Base-by-base conservation (phyloP, 2,797 vertebrate genomes). In the Oophaga sylvatica region DNA sequence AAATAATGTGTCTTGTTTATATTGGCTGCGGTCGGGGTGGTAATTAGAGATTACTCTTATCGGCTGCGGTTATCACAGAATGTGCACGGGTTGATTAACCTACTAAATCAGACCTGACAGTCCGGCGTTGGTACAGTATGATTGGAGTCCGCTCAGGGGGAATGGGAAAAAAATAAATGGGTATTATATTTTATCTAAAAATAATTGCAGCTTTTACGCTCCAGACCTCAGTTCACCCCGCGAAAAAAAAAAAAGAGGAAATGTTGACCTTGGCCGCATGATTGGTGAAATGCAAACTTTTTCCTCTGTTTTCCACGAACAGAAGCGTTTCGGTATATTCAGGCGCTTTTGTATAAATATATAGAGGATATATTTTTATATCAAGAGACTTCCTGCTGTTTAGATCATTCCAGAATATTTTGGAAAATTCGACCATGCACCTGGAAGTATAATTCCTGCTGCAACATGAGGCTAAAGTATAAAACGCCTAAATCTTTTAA, bases 251-350 rank as follows among this genome's bases (percentile, higher is more conserved):
- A 53, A 53, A 11, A 62, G 75, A 84, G 79, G 88, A 15, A 91
- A 81, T 80, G 71, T 13, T 90, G 83, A 79, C 48, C 83, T 83
- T 84, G 41, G 57, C 48, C 90, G 10, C 78, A 26, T 16, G 81
- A 12, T 82, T 89, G 84, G 22, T 78, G 0, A 79, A 0, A 67
- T 8, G 56, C 45, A 89, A 90, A 57, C 57, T 68, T 82, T 82
- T 82, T 81, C 45, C 85, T 86, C 85, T 87, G n/a, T 53, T 85
- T 71, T 84, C 67, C 86, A 90, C 90, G 91, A 86, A 48, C 80
- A 90, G 91, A 22, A 81, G 1, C 90, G 77, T 0, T 84, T 59
- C 26, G 29, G 31, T 76, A 80, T 89, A 17, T 65, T 59, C 71
- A 26, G 29, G 53, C 53, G 56, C 76, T 90, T 89, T 68, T 78